These are phyloP conservation scores for Anguilla anguilla DNA, from an alignment of 2,797 vertebrate species.

Conservation along the genomic window DNA sequence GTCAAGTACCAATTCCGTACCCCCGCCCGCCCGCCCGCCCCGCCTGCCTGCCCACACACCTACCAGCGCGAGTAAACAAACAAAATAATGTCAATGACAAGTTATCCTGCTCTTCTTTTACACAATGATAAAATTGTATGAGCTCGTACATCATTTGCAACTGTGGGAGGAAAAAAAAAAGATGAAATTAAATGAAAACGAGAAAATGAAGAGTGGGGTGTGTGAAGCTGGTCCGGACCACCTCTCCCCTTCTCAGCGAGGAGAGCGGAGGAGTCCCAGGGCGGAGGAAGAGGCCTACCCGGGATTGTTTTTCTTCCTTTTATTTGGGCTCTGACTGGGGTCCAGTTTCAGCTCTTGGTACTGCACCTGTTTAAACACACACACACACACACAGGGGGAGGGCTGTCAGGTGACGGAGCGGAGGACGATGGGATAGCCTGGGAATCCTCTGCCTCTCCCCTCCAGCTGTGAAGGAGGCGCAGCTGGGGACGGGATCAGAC, in stretches of 20 bases:
- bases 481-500: conserved; percentile 72
- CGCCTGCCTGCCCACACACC: conserved; percentile 26
- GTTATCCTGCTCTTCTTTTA: conserved; percentile 54
- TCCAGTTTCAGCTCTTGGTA: conserved; percentile 96
- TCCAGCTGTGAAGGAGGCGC: conserved; percentile 73
- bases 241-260: conserved; percentile 62
- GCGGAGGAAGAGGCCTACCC: conserved; percentile 75
- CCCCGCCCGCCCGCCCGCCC: conserved; percentile 19
- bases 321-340: conserved; percentile 91
- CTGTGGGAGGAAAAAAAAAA: conserved; percentile 67
- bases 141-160: conserved; percentile 76
- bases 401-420: conserved; percentile 75
- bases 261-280: conserved; percentile 57
- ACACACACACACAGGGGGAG: conserved; percentile 64
- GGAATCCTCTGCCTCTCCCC: conserved; percentile 65
- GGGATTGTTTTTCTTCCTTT: conserved; percentile 96
- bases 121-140: conserved; percentile 67
- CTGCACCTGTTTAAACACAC: conserved; percentile 98
- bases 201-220: conserved; percentile 55
- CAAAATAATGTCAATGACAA: conserved; percentile 31
- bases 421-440: conserved; percentile 74
- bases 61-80: conserved; percentile 50
- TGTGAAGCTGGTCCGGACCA: conserved; percentile 60
- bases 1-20: conserved; percentile 46
- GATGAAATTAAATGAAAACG: conserved; percentile 53